Evolutionary conservation across 2,113 vertebrate genomes (phyloP), one percentile per base, ranked within the genome.

Genomic region (Gymnarchus niloticus): DNA sequence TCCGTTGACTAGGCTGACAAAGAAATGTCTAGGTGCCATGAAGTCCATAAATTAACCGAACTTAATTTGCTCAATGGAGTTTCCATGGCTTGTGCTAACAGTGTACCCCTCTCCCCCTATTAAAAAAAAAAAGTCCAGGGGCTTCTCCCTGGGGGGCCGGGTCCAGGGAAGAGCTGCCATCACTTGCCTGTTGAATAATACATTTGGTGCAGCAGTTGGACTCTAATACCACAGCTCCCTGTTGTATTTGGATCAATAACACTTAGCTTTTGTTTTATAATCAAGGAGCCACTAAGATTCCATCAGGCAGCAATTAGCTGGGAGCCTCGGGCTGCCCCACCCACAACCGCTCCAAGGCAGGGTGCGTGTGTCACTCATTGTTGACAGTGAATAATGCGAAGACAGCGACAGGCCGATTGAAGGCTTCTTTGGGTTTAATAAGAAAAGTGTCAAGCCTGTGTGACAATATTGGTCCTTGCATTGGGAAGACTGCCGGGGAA

Each of bases 191-290:
- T 92, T 96, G 94, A 96, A 96, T 96, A 96, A 96, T 95, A 93
- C 93, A 96, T 94, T 88, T 86, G 85, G 14, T 41, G 86, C 92
- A 91, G 94, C 92, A 93, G 94, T 93, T 90, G 92, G 93, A 93
- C 93, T 93, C 90, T 93, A 93, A 93, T 93, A 94, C 94, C 94
- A 93, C 92, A 92, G 87, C 90, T 92, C 94, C 92, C 91, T 86
- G 48, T 83, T 88, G 89, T 86, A 80, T 87, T 87, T 69, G 89
- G 93, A 96, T 96, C 95, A 94, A 96, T 96, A 96, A 92, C 94
- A 96, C 95, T 96, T 96, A 96, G 93, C 93, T 94, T 91, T 92
- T 94, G 93, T 93, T 92, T 89, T 93, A 94, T 93, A 93, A 94
- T 94, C 94, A 95, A 93, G 93, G 92, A 93, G 92, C 93, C 87